Evolutionary conservation across 2,797 vertebrate species (phyloP).

Genomic region (Myoxocephalus aenaeus): DNA sequence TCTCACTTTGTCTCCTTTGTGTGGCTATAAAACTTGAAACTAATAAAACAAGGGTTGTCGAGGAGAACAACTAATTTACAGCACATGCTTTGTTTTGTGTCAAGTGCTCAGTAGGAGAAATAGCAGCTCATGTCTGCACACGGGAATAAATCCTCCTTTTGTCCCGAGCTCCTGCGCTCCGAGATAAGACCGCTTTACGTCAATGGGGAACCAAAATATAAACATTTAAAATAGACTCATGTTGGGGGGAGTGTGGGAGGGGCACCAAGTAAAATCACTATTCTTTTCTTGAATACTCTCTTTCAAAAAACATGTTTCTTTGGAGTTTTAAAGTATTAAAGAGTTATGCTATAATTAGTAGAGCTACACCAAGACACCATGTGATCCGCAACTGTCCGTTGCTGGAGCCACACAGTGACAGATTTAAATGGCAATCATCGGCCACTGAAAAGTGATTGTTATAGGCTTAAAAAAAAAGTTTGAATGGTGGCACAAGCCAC

Average conservation of each 20-base stretch:
- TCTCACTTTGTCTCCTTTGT: constrained; percentile 19
- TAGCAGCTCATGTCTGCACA: constrained; percentile 39
- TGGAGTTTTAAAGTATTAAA: background rate
- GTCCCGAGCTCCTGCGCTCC: constrained; percentile 65
- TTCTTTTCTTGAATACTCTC: background rate
- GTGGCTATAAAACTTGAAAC: constrained; percentile 1
- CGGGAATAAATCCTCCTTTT: constrained; percentile 65
- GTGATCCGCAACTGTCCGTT: constrained; percentile 14
- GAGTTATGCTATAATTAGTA: background rate
- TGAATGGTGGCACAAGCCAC: constrained; percentile 74
- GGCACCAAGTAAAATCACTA: background rate
- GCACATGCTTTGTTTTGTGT: constrained; percentile 48
- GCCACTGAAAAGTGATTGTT: constrained; percentile 55
- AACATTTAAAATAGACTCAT: constrained; percentile 18
- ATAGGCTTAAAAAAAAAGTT: constrained; percentile 57
- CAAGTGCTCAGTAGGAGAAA: constrained; percentile 32
- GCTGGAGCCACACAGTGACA: constrained; percentile 36
- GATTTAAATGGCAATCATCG: constrained; percentile 59
- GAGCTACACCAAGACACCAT: background rate
- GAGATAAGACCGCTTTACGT: constrained; percentile 77
- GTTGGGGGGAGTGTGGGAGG: background rate
- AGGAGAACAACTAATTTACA: constrained; percentile 36
- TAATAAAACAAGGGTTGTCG: constrained; percentile 11
- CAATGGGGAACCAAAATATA: constrained; percentile 35
- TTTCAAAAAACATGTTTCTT: background rate